Percentiles rank a stretch among this genome's conserved stretches.
Evolutionary conservation across 2,797 vertebrate genomes (phyloP).

Genomic region (Psittacula echo): DNA sequence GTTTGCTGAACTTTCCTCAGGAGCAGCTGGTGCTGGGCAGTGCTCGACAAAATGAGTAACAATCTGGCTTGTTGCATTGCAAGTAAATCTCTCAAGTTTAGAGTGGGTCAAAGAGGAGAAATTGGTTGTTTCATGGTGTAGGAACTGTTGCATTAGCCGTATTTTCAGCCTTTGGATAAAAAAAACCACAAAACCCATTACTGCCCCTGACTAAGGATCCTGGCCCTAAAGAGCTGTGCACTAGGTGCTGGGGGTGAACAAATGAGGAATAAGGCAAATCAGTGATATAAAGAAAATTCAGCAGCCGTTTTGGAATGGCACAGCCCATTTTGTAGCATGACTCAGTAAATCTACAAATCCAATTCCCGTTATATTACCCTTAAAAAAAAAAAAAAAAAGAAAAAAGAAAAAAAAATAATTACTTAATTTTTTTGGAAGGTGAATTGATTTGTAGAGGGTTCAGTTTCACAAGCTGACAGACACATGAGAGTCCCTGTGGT

Average conservation of each 20-base stretch:
- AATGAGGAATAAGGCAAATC: no score
- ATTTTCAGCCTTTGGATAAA: neutral
- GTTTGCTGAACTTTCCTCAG: constrained; percentile 34
- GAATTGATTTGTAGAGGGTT: neutral
- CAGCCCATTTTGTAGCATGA: neutral
- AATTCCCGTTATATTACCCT: neutral
- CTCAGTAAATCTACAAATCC: neutral
- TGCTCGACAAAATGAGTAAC: neutral
- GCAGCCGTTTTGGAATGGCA: neutral
- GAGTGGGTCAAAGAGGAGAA: neutral
- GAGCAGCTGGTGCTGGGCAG: constrained; percentile 32
- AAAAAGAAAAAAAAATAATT: neutral
- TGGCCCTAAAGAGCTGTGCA: neutral
- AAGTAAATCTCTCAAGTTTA: neutral
- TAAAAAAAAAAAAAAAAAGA: neutral
- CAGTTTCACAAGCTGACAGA: neutral
- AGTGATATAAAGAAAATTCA: neutral
- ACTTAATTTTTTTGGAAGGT: neutral
- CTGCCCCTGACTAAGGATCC: neutral
- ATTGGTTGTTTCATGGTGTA: neutral
- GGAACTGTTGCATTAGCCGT: neutral
- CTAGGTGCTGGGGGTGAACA: neutral
- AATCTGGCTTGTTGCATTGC: neutral
- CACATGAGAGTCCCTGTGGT: neutral
- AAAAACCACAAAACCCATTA: rapidly evolving